Conservation (phyloP, 2,888 invertebrate genomes). For the Pasiphila rectangulata region DNA sequence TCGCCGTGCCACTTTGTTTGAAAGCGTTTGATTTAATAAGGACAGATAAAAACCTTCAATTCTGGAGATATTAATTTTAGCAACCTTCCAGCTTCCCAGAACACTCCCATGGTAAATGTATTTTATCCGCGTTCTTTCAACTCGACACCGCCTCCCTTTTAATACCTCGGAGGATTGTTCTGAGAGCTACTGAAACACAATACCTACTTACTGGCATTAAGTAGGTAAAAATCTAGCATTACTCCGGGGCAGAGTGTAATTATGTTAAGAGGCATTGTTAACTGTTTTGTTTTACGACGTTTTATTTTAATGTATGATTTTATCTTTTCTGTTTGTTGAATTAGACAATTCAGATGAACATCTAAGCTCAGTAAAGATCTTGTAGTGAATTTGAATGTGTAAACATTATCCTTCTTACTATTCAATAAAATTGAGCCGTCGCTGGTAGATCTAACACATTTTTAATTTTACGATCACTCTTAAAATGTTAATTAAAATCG, state of each 20-base stretch:
- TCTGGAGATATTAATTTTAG: not conserved
- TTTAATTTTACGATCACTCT: too few relatives aligned
- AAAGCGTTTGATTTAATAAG: not conserved
- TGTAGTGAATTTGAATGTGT: too few relatives aligned
- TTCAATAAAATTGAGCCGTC: too few relatives aligned
- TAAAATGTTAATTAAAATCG: too few relatives aligned
- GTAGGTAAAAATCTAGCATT: slow-evolving; percentile 19
- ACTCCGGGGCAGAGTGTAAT: slow-evolving; percentile 8
- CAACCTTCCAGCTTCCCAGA: slow-evolving; percentile 19
- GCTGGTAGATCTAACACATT: too few relatives aligned
- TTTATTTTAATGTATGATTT: not conserved
- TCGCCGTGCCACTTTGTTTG: too few relatives aligned
- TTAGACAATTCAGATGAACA: too few relatives aligned
- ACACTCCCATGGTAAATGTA: slow-evolving; percentile 14
- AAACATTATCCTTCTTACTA: too few relatives aligned
- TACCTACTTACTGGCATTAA: slow-evolving; percentile 30
- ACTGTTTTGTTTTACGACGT: not conserved
- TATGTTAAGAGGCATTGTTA: slow-evolving; percentile 1
- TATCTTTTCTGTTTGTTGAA: too few relatives aligned
- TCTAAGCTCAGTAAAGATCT: too few relatives aligned
- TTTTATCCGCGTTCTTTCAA: slow-evolving; percentile 34
- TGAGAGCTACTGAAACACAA: slow-evolving; percentile 61
- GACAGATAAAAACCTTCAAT: not conserved
- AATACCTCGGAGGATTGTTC: slow-evolving; percentile 50
- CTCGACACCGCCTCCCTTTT: slow-evolving; percentile 43